Evolutionary conservation across 2,113 vertebrate species (phyloP).

Genomic region (Centropus bengalensis): DNA sequence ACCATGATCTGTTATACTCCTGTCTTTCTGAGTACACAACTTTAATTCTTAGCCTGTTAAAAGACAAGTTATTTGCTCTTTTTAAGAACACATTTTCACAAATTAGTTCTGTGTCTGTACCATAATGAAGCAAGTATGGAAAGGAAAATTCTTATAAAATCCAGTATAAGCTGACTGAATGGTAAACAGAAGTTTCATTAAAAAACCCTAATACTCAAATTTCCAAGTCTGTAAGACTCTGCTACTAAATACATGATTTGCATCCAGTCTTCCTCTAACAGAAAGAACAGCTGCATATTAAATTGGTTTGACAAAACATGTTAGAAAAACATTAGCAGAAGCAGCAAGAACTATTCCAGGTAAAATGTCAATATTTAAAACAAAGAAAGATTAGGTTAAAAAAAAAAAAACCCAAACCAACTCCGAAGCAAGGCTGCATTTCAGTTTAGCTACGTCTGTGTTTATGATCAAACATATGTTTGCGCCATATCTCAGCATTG

Average conservation of each 20-base stretch:
- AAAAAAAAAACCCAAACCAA: background rate
- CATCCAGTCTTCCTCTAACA: background rate
- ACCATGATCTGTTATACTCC: background rate
- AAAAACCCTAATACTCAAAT: background rate
- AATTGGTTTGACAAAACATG: background rate
- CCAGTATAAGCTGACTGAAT: background rate
- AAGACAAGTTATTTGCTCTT: background rate
- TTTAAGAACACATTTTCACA: background rate
- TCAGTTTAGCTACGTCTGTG: background rate
- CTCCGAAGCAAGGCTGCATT: background rate
- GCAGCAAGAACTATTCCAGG: background rate
- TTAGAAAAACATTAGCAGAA: background rate
- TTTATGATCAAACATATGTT: background rate
- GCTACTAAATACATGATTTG: background rate
- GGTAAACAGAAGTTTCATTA: background rate
- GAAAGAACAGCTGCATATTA: background rate
- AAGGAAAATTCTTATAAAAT: background rate
- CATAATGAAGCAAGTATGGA: background rate
- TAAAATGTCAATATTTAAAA: background rate
- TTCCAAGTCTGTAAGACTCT: background rate
- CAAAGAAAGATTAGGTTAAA: background rate
- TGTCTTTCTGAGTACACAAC: background rate
- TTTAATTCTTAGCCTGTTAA: background rate
- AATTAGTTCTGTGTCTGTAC: background rate
- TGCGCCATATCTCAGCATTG: background rate